phyloP scores from a whole-genome alignment of 2,888 invertebrate genomes.

The Heliconius cydno region DNA sequence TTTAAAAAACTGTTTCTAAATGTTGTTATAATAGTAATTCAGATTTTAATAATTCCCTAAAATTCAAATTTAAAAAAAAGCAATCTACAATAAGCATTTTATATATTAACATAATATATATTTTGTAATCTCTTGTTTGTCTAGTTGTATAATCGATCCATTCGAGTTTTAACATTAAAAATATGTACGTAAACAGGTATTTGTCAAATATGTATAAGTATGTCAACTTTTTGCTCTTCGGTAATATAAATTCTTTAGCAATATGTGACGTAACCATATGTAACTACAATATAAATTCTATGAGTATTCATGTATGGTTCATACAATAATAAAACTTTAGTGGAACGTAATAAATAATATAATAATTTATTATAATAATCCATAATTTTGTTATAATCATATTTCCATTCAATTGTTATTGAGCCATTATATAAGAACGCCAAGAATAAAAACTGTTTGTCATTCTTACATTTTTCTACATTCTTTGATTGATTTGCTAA shows the following conservation, averaged over 20 bases:
- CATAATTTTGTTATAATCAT: not conserved
- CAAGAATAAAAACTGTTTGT: not conserved
- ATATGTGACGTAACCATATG: conserved; percentile 19
- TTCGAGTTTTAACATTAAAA: not conserved
- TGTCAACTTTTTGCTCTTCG: conserved; percentile 17
- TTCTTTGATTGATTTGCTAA: conserved; percentile 18
- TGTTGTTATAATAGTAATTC: no score
- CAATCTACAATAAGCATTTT: not conserved
- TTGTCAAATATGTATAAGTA: conserved; percentile 14
- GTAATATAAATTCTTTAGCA: conserved; percentile 13
- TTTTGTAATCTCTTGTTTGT: not conserved
- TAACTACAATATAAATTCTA: not conserved
- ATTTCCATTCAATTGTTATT: not conserved
- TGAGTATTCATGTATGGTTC: not conserved
- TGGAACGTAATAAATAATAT: not conserved
- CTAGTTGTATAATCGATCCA: not conserved
- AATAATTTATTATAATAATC: not conserved
- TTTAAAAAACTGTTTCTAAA: no score
- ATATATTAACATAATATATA: not conserved
- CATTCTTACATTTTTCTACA: conserved; percentile 3
- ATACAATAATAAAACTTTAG: not conserved
- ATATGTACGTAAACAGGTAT: not conserved
- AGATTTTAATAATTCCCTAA: not conserved
- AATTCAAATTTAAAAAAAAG: no score
- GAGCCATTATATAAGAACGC: not conserved